Conservation (phyloP, 2,888 invertebrate species). For the Andrena dorsata region DNA sequence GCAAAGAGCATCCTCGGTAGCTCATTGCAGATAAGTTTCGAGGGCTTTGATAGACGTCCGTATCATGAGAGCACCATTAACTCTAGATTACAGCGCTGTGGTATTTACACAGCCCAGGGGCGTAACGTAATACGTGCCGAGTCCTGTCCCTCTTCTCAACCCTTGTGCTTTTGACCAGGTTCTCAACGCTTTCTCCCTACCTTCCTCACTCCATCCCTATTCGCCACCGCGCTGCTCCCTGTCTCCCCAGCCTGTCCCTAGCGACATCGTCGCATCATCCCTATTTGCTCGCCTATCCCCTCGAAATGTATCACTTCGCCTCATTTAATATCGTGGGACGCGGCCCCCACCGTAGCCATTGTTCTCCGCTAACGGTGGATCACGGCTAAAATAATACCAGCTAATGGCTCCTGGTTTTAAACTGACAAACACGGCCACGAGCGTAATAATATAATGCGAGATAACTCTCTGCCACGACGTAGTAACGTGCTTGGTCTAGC, state of each 20-base stretch:
- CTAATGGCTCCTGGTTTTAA: constrained; percentile 78
- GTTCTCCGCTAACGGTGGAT: constrained; percentile 75
- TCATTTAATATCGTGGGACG: constrained; percentile 77
- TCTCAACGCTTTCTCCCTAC: constrained; percentile 36
- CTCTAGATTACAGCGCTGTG: constrained; percentile 81
- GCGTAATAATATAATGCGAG: constrained; percentile 73
- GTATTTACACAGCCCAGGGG: constrained; percentile 79
- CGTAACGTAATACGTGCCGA: constrained; percentile 76
- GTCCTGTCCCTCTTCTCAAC: constrained; percentile 40
- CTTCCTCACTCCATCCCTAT: constrained; percentile 3
- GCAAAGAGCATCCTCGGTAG: constrained; percentile 42
- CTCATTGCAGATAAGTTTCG: constrained; percentile 54
- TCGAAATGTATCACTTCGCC: constrained; percentile 77
- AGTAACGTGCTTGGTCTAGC: background rate
- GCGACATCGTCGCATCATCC: constrained; percentile 67
- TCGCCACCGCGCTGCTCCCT: background rate
- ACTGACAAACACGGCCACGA: constrained; percentile 70
- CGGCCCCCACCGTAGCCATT: constrained; percentile 70
- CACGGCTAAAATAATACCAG: constrained; percentile 79
- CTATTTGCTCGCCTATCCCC: constrained; percentile 75
- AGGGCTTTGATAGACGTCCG: constrained; percentile 67
- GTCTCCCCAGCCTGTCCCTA: constrained; percentile 38
- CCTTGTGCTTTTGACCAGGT: constrained; percentile 56
- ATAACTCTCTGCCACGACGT: constrained; percentile 31
- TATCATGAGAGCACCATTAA: constrained; percentile 80